These are phyloP conservation scores for Panopea generosa DNA, from an alignment of 2,888 invertebrate species.

Conservation along the genomic window DNA sequence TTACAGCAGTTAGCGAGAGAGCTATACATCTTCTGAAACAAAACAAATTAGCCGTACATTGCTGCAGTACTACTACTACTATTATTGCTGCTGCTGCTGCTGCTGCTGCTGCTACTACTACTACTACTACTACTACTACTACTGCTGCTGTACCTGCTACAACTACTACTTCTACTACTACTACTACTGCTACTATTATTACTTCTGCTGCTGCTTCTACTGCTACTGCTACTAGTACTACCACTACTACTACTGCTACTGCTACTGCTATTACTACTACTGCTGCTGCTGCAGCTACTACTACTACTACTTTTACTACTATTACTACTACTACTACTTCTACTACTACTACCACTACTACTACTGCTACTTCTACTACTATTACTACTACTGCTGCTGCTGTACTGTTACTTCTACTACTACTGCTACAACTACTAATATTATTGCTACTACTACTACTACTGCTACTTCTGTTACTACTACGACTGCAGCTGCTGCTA, in stretches of 20 bases:
- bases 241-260: conserved; percentile 7
- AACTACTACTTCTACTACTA: conserved; percentile 1
- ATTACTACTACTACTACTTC: neutral
- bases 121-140: conserved; percentile 13
- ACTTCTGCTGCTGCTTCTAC: too few relatives aligned
- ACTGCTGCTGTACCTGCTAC: conserved; percentile 1
- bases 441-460: too few relatives aligned
- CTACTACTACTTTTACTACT: conserved; percentile 6
- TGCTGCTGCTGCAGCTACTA: conserved; percentile 4
- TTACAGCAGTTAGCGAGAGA: too few relatives aligned
- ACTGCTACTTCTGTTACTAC: too few relatives aligned
- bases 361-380: neutral
- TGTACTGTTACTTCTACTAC: neutral
- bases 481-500: too few relatives aligned
- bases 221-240: conserved; percentile 2
- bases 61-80: neutral
- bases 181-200: conserved; percentile 10
- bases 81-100: conserved; percentile 7
- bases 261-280: conserved; percentile 1
- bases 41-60: too few relatives aligned
- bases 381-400: neutral
- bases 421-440: too few relatives aligned
- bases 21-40: too few relatives aligned
- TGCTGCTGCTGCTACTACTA: conserved; percentile 9
- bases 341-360: neutral